Evolutionary conservation across 2,888 invertebrate species (phyloP), one percentile per base, ranked within the genome.

Genomic region (Eupithecia tripunctaria): DNA sequence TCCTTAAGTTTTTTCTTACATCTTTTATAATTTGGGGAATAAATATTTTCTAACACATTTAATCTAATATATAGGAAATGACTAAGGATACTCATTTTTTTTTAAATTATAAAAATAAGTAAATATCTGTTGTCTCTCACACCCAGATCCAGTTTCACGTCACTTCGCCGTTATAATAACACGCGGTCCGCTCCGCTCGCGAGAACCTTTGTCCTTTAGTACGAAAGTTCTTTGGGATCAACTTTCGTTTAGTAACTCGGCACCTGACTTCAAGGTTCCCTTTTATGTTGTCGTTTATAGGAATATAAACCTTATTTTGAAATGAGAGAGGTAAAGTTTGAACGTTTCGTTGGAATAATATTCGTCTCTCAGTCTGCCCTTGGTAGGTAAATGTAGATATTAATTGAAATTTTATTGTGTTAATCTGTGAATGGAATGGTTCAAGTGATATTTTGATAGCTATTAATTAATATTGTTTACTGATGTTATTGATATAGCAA

Each of bases 171-270:
- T n/a, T 36, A n/a, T 21, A 73, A 74, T n/a, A n/a, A n/a, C n/a
- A 77, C 67, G 41, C 67, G 70, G 59, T 65, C 70, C 71, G 68
- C 71, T 68, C 69, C 74, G 29, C 59, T 76, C 73, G 78, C 75
- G 29, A 29, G 29, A 73, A 69, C 77, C 69, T 73, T 80, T 77
- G 78, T 77, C 69, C 75, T 75, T 77, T 76, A 72, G 71, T 56
- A 43, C 68, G 73, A 75, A 78, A 77, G 74, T 73, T 71, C 76
- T 78, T 75, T 73, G 51, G 75, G 73, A 75, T 79, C 78, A 77
- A 78, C 79, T 80, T 78, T 80, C 79, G 76, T 80, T 76, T 68
- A 70, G 79, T 71, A 78, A 80, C 77, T 32, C 60, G 36, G 75
- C 76, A 80, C 76, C 74, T 32, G 38, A 43, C 64, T 68, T 66